These are phyloP conservation scores for Gila robusta DNA, from an alignment of 2,797 vertebrate species.

Conservation along the genomic window DNA sequence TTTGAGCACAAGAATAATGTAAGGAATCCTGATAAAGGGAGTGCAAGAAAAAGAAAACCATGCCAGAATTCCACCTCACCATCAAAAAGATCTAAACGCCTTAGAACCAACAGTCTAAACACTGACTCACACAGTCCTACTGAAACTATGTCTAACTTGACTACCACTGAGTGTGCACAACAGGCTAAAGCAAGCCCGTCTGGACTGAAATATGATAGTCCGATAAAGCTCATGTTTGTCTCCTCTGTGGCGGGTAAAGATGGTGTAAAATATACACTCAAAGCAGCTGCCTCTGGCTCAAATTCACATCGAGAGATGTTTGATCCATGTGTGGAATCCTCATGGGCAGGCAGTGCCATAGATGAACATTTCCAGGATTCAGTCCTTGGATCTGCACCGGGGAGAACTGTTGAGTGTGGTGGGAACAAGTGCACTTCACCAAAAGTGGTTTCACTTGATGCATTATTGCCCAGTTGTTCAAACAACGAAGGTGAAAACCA, in stretches of 20 bases:
- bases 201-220: conserved; percentile 85
- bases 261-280: conserved; percentile 91
- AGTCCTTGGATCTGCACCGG: conserved; percentile 57
- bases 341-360: conserved; percentile 72
- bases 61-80: conserved; percentile 53
- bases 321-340: conserved; percentile 77
- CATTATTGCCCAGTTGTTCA: conserved; percentile 51
- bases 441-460: conserved; percentile 64
- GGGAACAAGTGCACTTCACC: conserved; percentile 67
- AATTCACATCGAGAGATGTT: conserved; percentile 75
- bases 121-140: conserved; percentile 43
- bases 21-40: conserved; percentile 48
- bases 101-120: conserved; percentile 26
- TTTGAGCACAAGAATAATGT: conserved; percentile 37
- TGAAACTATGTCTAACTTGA: conserved; percentile 47
- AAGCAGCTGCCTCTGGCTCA: conserved; percentile 81
- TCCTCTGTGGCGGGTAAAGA: conserved; percentile 86
- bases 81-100: conserved; percentile 56
- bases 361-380: conserved; percentile 61
- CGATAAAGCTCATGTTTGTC: conserved; percentile 97
- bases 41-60: conserved; percentile 53
- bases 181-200: conserved; percentile 49
- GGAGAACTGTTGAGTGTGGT: conserved; percentile 67
- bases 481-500: conserved; percentile 56
- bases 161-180: conserved; percentile 52